Percentiles rank a stretch among this genome's conserved stretches.
phyloP scores from a whole-genome alignment of 2,113 vertebrate genomes.

The human (Homo sapiens) region GRCh38 chr4:78347501-78348000 shows the following conservation, averaged over 20 bases:
- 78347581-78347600: not conserved
- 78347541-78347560: too few species aligned
- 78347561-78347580: not conserved
- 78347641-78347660: not conserved
- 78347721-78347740: not conserved
- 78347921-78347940: not conserved
- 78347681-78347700: not conserved
- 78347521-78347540: not conserved
- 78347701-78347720: not conserved
- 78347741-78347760: not conserved
- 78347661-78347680: not conserved
- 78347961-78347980: not conserved
- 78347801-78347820: not conserved
- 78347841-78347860: not conserved
- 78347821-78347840: not conserved
- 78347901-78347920: not conserved
- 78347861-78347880: not conserved
- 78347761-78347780: too few species aligned
- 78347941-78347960: not conserved
- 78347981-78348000: too few species aligned
- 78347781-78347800: too few species aligned
- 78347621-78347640: not conserved
- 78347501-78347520: not conserved
- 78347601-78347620: not conserved
- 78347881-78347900: not conserved